phyloP scores from a whole-genome alignment of 2,797 vertebrate species.

The Telmatherina bonti region DNA sequence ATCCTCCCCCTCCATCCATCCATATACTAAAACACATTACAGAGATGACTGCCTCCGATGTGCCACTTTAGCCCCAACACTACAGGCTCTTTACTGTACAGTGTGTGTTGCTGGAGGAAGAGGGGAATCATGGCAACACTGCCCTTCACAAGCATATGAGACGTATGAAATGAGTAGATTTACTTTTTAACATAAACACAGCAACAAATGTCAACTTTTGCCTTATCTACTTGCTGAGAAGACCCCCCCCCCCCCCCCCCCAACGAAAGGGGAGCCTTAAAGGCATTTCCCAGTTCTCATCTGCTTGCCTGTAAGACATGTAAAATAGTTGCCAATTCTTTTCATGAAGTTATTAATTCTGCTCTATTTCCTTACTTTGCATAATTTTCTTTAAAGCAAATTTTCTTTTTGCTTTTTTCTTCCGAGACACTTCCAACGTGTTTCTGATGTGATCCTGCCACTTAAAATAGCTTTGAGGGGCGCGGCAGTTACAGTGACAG shows the following conservation, averaged over 20 bases:
- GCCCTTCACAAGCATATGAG: background rate
- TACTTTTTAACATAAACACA: background rate
- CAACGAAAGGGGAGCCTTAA: background rate
- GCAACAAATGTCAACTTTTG: no score
- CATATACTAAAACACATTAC: conserved; percentile 76
- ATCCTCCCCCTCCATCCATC: no score
- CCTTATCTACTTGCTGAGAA: background rate
- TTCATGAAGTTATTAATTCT: background rate
- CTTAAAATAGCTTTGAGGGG: conserved; percentile 29
- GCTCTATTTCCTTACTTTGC: background rate
- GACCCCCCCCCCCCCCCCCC: no score
- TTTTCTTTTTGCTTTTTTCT: no score
- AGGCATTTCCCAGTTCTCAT: background rate
- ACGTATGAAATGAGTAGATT: background rate
- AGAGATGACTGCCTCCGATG: conserved; percentile 74
- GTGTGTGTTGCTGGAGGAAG: conserved; percentile 33
- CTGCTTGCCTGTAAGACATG: background rate
- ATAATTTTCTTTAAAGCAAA: background rate
- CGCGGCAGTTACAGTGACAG: conserved; percentile 8
- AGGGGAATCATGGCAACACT: conserved; percentile 32
- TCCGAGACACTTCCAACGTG: background rate
- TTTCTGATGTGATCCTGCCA: background rate
- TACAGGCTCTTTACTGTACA: conserved; percentile 49
- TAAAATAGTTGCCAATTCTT: background rate
- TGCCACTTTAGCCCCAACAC: conserved; percentile 60